Conservation (phyloP, 2,797 vertebrate species). For the Pseudochirops cupreus region DNA sequence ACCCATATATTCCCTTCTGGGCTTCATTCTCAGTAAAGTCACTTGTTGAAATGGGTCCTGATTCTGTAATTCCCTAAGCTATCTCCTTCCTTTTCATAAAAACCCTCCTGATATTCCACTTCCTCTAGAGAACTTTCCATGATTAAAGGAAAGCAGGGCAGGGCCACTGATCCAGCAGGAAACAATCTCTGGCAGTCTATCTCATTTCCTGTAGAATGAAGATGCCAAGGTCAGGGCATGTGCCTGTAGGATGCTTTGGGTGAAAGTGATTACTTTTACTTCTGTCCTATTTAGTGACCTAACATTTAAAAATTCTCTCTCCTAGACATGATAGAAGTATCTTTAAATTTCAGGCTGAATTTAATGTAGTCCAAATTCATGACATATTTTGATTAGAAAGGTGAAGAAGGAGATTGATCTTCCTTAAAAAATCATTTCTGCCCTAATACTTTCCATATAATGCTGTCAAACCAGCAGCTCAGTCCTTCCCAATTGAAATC, state of each 20-base stretch:
- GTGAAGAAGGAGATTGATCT: background rate
- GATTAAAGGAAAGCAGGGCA: background rate
- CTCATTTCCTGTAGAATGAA: background rate
- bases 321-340: background rate
- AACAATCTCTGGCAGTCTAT: background rate
- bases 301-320: background rate
- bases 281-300: background rate
- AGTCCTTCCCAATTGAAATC: background rate
- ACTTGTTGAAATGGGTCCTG: background rate
- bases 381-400: background rate
- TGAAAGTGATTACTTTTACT: conserved; percentile 5
- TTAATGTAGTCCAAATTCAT: background rate
- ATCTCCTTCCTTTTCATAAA: background rate
- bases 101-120: background rate
- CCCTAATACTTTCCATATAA: background rate
- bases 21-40: background rate
- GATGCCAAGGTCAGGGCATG: background rate
- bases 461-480: background rate
- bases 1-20: background rate
- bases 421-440: background rate
- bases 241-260: background rate
- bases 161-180: background rate
- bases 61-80: background rate
- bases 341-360: background rate
- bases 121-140: background rate